Base-by-base conservation (phyloP, 1,140 invertebrate genomes). In the Lasioglossum baleicum region DNA sequence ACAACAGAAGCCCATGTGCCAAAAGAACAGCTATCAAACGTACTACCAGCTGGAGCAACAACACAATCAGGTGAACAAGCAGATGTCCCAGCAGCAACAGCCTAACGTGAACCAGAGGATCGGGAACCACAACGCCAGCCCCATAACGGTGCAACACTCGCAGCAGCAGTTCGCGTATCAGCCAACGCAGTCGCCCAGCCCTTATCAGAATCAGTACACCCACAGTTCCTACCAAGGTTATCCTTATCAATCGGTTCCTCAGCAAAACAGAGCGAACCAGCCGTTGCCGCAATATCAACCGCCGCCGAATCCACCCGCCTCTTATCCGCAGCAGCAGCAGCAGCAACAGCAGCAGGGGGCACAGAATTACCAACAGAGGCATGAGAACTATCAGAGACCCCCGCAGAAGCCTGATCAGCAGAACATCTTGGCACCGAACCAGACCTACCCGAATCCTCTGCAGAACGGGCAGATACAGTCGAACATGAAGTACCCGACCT, bases 401-500 rank as follows among this genome's bases (percentile, higher is more conserved):
- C 82, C 88, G 20, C 90, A 93, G 74, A 92, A 92, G 69, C 20
- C 88, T 84, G 61, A 88, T 20, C 90, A 89, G 22, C 87, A 90
- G 71, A 87, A 87, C 42, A 70, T 84, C 8, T 48, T 90, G 10
- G 80, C 87, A 0, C 86, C 90, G 2, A 93, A 89, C 86, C 93
- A 88, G 80, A 91, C 83, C 78, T 94, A 92, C 67, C 92, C 93
- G 0, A 93, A 93, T 70, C 89, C 91, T 26, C 75, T 92, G 17
- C 93, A 90, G 51, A 93, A 90, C 75, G 89, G 90, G 44, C 91
- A 92, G 56, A 89, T 93, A 42, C 90, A 90, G 44, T 86, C 89
- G 31, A 92, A 91, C 44, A 90, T 93, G 75, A 94, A 94, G 74
- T 95, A 94, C 81, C 94, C 94, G 66, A 91, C 94, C 0, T 95